These are phyloP conservation scores for Callospermophilus lateralis DNA, from an alignment of 2,113 vertebrate species.

Conservation along the genomic window DNA sequence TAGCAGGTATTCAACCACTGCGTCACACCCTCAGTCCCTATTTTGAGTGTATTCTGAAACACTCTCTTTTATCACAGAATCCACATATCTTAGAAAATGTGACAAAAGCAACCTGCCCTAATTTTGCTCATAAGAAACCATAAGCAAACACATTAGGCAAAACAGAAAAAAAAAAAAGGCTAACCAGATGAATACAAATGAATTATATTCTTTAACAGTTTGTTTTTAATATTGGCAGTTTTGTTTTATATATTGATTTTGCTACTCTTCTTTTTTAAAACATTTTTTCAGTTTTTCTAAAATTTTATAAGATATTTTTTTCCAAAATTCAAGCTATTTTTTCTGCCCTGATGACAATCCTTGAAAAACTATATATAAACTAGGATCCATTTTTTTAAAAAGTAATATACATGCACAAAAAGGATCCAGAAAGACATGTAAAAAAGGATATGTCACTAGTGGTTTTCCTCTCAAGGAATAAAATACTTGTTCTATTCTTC, in stretches of 20 bases:
- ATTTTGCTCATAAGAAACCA: background rate
- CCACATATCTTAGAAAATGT: background rate
- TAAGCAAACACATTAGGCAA: background rate
- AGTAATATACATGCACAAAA: background rate
- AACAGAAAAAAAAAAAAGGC: background rate
- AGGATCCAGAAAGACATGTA: background rate
- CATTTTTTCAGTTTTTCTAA: background rate
- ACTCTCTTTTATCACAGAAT: background rate
- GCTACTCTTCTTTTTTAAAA: background rate
- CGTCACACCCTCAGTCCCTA: too few relatives aligned
- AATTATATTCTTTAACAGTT: background rate
- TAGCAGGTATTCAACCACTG: background rate
- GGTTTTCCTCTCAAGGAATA: background rate
- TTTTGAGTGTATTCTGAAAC: background rate
- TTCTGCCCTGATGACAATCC: background rate
- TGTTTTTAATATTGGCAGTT: background rate
- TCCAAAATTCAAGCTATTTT: background rate
- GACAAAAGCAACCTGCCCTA: background rate
- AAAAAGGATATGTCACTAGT: background rate
- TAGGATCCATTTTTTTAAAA: background rate
- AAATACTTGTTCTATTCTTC: background rate
- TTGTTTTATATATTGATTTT: background rate
- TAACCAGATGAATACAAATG: background rate
- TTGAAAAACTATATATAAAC: background rate
- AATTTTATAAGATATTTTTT: slow-evolving; percentile 9